These are phyloP conservation scores for Ormyrus labotus DNA, from an alignment of 2,888 invertebrate species.

Conservation along the genomic window DNA sequence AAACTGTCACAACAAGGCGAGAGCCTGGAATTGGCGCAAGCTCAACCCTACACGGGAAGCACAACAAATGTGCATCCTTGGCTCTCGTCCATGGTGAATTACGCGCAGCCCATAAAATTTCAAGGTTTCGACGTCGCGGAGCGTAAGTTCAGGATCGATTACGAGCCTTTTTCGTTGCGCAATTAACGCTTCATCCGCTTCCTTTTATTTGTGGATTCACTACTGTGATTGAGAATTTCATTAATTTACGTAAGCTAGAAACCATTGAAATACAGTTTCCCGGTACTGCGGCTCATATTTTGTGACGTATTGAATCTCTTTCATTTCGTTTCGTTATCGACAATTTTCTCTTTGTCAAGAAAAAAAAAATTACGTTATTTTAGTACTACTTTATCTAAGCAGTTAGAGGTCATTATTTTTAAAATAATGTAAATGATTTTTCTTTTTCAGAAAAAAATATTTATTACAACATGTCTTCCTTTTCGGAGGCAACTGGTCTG, in stretches of 20 bases:
- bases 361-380: conserved; percentile 51
- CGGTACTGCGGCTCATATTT: too few species aligned
- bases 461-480: conserved; percentile 99
- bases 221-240: not conserved
- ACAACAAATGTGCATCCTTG: conserved; percentile 99
- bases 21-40: conserved; percentile 78
- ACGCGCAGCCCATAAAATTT: conserved; percentile 99
- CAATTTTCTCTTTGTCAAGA: too few species aligned
- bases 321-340: too few species aligned
- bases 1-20: conserved; percentile 75
- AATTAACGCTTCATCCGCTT: too few species aligned
- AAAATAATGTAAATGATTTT: conserved; percentile 32
- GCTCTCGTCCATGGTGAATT: conserved; percentile 99
- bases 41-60: conserved; percentile 94
- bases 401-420: not conserved
- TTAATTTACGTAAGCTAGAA: conserved; percentile 1
- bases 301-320: too few species aligned
- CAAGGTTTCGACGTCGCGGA: conserved; percentile 98
- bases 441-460: conserved; percentile 89
- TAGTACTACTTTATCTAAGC: conserved; percentile 33
- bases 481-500: conserved; percentile 97
- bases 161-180: not conserved
- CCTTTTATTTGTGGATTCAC: not conserved
- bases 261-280: too few species aligned
- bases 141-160: conserved; percentile 79